Evolutionary conservation across 2,113 vertebrate species (phyloP).

Genomic region (Hypomesus transpacificus): DNA sequence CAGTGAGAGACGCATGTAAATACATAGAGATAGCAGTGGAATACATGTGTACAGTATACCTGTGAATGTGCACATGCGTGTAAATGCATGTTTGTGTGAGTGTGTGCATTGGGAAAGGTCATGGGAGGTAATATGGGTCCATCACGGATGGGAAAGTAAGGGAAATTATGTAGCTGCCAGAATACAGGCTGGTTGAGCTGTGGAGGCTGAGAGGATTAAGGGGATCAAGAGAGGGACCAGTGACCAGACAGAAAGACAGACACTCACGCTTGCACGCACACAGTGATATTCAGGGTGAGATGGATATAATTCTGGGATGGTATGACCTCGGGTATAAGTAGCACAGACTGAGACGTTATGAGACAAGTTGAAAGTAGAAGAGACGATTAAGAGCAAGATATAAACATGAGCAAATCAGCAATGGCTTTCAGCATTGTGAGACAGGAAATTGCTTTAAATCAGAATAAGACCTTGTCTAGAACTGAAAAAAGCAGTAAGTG

Average conservation of each 20-base stretch:
- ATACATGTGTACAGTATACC: too few species aligned
- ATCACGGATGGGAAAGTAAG: constrained; percentile 34
- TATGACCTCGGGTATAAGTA: too few species aligned
- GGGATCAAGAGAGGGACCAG: constrained; percentile 8
- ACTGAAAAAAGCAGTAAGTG: too few species aligned
- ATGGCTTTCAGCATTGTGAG: too few species aligned
- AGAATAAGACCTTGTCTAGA: too few species aligned
- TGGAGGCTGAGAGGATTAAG: constrained; percentile 40
- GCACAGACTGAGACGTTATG: too few species aligned
- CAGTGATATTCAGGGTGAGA: neutral
- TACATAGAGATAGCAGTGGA: too few species aligned
- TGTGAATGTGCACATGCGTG: neutral
- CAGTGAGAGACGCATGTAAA: neutral
- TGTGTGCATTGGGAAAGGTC: constrained; percentile 8
- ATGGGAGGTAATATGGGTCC: constrained; percentile 43
- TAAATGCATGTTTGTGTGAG: constrained; percentile 36
- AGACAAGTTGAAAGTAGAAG: too few species aligned
- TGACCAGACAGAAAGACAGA: constrained; percentile 13
- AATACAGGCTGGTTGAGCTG: constrained; percentile 19
- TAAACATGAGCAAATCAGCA: too few species aligned
- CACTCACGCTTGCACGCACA: neutral
- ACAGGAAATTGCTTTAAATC: too few species aligned
- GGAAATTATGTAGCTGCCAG: constrained; percentile 22
- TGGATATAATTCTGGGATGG: too few species aligned
- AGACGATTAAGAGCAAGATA: too few species aligned